Conservation (phyloP, 2,888 invertebrate species). For the Acrocera orbiculus region DNA sequence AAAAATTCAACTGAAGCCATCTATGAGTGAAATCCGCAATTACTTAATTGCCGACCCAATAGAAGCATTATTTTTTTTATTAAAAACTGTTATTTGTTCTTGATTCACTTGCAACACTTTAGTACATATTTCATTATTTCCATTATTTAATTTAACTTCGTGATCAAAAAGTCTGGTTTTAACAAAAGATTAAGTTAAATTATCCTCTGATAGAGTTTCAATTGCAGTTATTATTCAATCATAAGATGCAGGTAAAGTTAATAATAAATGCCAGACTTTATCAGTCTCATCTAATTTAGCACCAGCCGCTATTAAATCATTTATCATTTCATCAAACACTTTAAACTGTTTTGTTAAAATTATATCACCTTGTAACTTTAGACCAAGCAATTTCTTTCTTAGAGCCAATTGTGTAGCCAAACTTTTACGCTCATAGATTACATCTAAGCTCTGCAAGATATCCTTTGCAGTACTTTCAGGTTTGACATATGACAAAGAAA, state of each 20-base stretch:
- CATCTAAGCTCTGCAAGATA: background rate
- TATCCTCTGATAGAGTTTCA: conserved; percentile 2
- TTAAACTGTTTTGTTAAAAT: background rate
- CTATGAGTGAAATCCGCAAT: too few species aligned
- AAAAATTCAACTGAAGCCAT: too few species aligned
- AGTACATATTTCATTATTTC: too few species aligned
- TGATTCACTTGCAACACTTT: too few species aligned
- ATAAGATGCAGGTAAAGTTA: background rate
- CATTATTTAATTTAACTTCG: conserved; percentile 3
- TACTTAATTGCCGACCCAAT: too few species aligned
- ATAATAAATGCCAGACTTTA: too few species aligned
- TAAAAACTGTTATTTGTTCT: too few species aligned
- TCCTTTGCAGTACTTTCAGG: background rate
- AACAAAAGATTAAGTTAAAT: conserved; percentile 1
- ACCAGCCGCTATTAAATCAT: conserved; percentile 2
- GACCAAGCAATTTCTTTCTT: background rate
- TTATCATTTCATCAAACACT: conserved; percentile 1
- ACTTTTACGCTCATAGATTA: background rate
- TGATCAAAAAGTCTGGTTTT: conserved; percentile 3
- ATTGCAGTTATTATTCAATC: conserved; percentile 3
- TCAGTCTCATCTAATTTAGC: conserved; percentile 6
- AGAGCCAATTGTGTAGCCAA: too few species aligned
- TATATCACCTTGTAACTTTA: conserved; percentile 1
- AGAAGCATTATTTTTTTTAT: too few species aligned
- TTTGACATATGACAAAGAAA: background rate